Base-by-base conservation (phyloP, 2,888 invertebrate genomes). In the Caenorhabditis doughertyi region DNA sequence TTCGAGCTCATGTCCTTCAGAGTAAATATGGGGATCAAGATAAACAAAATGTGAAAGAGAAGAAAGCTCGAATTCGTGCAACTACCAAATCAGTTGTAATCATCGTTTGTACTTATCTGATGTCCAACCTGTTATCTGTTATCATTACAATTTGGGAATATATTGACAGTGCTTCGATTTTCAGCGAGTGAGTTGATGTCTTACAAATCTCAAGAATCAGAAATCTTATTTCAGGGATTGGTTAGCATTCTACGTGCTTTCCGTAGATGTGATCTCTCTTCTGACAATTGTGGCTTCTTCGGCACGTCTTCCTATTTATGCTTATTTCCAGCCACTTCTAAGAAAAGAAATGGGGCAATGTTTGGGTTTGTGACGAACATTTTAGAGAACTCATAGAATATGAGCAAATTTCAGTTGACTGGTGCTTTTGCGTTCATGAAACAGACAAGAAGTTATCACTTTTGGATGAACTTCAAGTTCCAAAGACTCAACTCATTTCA, bases 231-330 rank as follows among this genome's bases (percentile, higher is more conserved):
- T 55, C 79, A 87, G 87, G 39, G 79, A 79, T 72, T 76, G 67
- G 67, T 58, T 79, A 11, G 70, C 81, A 35, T 85, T 88, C 79
- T 86, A 88, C 70, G 85, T 85, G 13, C 58, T 88, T 13, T 87
- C 88, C 2, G 88, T 88, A 3, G 88, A 88, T 55, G 76, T 79
- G 47, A 84, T 88, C 42, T 88, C 88, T 0, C 65, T 88, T 35
- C 65, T 85, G 21, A 84, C 88, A 23, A 87, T 87, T 60, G 70
- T 88, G 39, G 84, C 87, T 18, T 88, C 85, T 13, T 85, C 82
- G 32, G 80, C 85, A n/a, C 81, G 88, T 49, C 81, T 88, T 16
- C 88, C 88, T 47, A 87, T 88, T 80, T 87, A 87, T 65, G 83
- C 81, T 25, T 80, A 81, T 42, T 86, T 84, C 68, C 88, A 88